Conservation (phyloP, 2,888 invertebrate genomes). For the Drosophila lacicola region DNA sequence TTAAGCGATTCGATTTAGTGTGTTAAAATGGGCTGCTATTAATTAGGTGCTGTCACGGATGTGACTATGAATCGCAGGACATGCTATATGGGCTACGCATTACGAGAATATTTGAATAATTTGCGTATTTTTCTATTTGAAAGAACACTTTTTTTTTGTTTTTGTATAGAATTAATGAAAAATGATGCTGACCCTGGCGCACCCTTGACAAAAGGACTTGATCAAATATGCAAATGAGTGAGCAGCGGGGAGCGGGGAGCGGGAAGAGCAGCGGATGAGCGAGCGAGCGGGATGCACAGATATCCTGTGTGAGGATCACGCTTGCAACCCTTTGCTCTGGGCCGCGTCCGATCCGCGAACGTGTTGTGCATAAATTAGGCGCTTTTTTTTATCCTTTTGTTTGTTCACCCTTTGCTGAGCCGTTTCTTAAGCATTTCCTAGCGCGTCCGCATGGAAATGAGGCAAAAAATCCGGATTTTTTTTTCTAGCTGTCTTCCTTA, state of each 20-base stretch:
- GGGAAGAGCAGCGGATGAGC: constrained; percentile 11
- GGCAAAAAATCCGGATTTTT: constrained; percentile 83
- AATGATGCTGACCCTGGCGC: constrained; percentile 70
- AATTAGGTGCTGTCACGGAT: constrained; percentile 9
- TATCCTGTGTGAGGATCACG: constrained; percentile 68
- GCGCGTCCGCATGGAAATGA: constrained; percentile 81
- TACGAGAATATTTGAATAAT: constrained; percentile 62
- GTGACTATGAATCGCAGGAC: constrained; percentile 15
- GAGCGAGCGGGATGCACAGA: constrained; percentile 40
- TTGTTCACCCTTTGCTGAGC: constrained; percentile 64
- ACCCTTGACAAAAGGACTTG: constrained; percentile 64
- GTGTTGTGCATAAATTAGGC: constrained; percentile 81
- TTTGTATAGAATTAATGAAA: constrained; percentile 60
- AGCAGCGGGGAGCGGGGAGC: neutral
- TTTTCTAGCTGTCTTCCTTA: constrained; percentile 63
- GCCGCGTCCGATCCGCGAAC: constrained; percentile 70
- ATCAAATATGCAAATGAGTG: constrained; percentile 79
- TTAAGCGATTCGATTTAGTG: neutral
- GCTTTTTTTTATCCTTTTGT: constrained; percentile 52
- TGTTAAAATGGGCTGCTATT: neutral
- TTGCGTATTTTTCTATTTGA: constrained; percentile 68
- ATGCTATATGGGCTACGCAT: constrained; percentile 33
- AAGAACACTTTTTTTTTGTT: constrained; percentile 53
- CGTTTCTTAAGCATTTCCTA: constrained; percentile 59
- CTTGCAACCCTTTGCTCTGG: constrained; percentile 62